Percentiles rank a stretch among this genome's conserved stretches.
Evolutionary conservation across 30 jellyfish, hydroid and myxozoan species (phyloP).

Genomic region (Aurelia aurita complex sp. Pacific): DNA sequence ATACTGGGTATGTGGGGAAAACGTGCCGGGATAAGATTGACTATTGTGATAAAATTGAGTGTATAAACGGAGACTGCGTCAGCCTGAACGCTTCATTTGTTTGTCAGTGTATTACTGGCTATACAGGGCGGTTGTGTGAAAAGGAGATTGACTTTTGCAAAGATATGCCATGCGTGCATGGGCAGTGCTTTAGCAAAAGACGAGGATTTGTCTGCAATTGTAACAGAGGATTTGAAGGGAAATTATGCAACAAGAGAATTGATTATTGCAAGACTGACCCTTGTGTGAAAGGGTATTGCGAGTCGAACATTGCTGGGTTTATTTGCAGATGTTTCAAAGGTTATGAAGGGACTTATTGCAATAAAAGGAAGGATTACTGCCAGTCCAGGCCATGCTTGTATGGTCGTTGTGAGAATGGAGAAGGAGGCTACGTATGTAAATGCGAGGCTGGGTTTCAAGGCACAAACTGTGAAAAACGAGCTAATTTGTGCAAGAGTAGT

Average conservation of each 20-base stretch:
- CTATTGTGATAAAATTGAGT: constrained; percentile 31
- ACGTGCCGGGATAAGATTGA: constrained; percentile 31
- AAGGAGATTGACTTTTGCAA: constrained; percentile 44
- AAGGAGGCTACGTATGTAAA: constrained; percentile 53
- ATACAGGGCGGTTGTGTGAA: constrained; percentile 57
- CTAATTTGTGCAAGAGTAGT: constrained; percentile 20
- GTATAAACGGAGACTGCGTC: constrained; percentile 60
- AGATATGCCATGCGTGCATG: constrained; percentile 46
- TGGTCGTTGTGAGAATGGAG: constrained; percentile 44
- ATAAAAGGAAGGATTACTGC: constrained; percentile 40
- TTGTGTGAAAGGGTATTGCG: constrained; percentile 48
- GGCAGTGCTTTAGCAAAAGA: constrained; percentile 37
- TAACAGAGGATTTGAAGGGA: constrained; percentile 51
- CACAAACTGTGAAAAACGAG: constrained; percentile 20
- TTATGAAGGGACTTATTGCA: constrained; percentile 57
- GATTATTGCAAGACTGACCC: constrained; percentile 55
- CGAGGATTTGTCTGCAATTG: constrained; percentile 56
- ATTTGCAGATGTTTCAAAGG: constrained; percentile 55
- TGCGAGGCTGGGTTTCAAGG: constrained; percentile 60
- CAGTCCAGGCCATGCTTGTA: constrained; percentile 28
- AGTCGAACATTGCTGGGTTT: constrained; percentile 29
- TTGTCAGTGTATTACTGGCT: constrained; percentile 59
- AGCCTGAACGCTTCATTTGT: constrained; percentile 5
- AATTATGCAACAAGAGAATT: constrained; percentile 17
- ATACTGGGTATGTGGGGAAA: constrained; percentile 49